Percentiles rank a stretch among this genome's conserved stretches.
phyloP scores from a whole-genome alignment of 2,113 vertebrate genomes.

The Amphiprion ocellaris region DNA sequence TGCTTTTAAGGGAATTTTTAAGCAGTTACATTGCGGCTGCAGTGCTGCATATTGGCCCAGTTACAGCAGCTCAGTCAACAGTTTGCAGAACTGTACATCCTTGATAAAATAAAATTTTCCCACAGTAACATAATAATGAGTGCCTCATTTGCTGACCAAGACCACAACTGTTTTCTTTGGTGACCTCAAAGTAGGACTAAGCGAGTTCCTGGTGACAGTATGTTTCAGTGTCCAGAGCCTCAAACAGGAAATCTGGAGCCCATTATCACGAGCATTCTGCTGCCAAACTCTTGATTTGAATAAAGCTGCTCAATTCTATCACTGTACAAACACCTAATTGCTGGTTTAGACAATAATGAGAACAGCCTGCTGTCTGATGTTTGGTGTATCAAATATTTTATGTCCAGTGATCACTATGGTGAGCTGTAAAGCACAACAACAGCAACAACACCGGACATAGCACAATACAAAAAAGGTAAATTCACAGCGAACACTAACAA shows the following conservation, averaged over 20 bases:
- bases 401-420: conserved; percentile 85
- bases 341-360: conserved; percentile 93
- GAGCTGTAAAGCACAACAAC: neutral
- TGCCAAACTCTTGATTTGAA: conserved; percentile 88
- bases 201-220: conserved; percentile 90
- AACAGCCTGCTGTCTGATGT: conserved; percentile 86
- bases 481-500: neutral
- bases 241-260: conserved; percentile 88
- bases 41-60: conserved; percentile 28
- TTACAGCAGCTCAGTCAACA: conserved; percentile 40
- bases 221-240: conserved; percentile 90
- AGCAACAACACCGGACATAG: conserved; percentile 1
- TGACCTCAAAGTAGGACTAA: conserved; percentile 91
- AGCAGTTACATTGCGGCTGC: neutral
- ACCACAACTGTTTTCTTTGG: conserved; percentile 90
- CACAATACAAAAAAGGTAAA: neutral
- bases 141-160: conserved; percentile 89
- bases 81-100: conserved; percentile 46
- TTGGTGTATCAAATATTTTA: conserved; percentile 85
- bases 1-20: conserved; percentile 31
- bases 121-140: conserved; percentile 69
- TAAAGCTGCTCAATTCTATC: conserved; percentile 92
- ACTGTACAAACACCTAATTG: conserved; percentile 90
- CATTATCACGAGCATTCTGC: conserved; percentile 36
- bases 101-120: conserved; percentile 67